Evolutionary conservation across 2,113 vertebrate genomes (phyloP).

Genomic region (Otocyon megalotis): DNA sequence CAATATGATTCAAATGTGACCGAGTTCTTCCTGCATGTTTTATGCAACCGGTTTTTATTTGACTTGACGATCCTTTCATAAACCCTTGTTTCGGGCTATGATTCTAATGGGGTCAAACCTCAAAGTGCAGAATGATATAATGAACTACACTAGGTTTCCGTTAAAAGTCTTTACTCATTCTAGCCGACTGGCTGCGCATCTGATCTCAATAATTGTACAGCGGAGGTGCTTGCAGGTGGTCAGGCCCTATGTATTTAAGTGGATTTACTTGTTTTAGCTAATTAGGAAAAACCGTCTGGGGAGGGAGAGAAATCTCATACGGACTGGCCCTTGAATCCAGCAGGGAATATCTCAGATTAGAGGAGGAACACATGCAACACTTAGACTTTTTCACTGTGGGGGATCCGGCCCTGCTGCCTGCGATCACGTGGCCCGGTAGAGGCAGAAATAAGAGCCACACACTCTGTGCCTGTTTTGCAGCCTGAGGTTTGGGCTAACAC

Average conservation of each 20-base stretch:
- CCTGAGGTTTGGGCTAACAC: background rate
- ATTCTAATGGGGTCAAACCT: background rate
- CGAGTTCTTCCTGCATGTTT: background rate
- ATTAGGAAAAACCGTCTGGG: background rate
- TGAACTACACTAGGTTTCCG: background rate
- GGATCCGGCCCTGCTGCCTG: background rate
- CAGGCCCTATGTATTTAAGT: background rate
- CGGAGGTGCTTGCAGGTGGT: background rate
- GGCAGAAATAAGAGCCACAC: background rate
- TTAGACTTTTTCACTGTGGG: background rate
- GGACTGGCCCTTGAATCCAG: background rate
- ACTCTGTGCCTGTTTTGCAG: rapidly evolving
- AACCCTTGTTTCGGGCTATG: background rate
- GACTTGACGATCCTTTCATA: background rate
- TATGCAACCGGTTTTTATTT: background rate
- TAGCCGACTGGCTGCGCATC: background rate
- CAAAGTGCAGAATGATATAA: background rate
- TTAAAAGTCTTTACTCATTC: background rate
- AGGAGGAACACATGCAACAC: background rate
- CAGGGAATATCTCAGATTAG: background rate
- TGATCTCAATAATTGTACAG: too few species aligned
- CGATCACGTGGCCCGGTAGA: background rate
- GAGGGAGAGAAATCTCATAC: background rate
- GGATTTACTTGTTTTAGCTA: background rate
- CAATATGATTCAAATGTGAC: too few species aligned